Percentiles rank a stretch among this genome's conserved stretches.
Conservation (phyloP, 2,113 vertebrate genomes). For the Dasyurus viverrinus region DNA sequence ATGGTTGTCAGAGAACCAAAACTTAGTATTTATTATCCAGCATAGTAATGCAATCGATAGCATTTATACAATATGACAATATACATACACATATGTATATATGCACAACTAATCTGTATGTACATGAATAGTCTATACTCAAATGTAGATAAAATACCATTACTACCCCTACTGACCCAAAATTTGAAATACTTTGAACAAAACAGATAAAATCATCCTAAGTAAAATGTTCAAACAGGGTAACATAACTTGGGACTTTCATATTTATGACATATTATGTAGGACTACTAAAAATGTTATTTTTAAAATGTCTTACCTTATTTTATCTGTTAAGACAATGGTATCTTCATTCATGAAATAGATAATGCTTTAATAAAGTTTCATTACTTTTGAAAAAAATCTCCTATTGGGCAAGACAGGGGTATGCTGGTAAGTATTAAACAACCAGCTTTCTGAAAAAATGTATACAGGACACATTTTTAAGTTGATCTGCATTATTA, state of each 20-base stretch:
- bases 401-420: neutral
- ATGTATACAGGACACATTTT: neutral
- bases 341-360: neutral
- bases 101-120: neutral
- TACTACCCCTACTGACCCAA: conserved; percentile 26
- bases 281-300: conserved; percentile 7
- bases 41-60: neutral
- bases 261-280: neutral
- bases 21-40: neutral
- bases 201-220: conserved; percentile 5
- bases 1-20: neutral
- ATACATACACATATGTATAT: neutral
- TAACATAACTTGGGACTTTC: conserved; percentile 7
- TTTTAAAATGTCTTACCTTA: neutral
- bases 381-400: conserved; percentile 6
- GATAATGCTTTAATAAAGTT: neutral
- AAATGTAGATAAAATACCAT: conserved; percentile 22
- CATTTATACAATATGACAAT: neutral
- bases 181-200: conserved; percentile 5
- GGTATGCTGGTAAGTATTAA: neutral
- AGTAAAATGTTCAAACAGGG: neutral
- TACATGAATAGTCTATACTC: neutral
- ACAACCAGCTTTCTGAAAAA: neutral
- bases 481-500: neutral
- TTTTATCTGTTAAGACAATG: conserved; percentile 12